Base-by-base conservation (phyloP, 2,797 vertebrate species). In the Cheracebus regulus region DNA sequence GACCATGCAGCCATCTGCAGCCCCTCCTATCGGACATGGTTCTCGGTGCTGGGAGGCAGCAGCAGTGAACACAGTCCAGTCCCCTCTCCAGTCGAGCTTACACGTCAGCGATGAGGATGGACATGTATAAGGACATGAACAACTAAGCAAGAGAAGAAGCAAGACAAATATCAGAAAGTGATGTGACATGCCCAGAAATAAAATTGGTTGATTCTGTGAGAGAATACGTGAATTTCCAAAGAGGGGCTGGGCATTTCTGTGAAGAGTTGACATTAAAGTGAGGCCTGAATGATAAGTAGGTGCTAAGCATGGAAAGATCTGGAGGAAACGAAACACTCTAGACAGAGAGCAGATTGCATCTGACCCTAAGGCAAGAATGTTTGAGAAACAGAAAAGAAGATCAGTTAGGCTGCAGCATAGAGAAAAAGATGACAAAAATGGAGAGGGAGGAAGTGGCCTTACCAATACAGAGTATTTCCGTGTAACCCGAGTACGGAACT, bases 1-100 rank as follows among this genome's bases (percentile, higher is more conserved):
- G 41, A 24, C 28, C n/a, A 5, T 11, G 9, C 2, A 2, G 1
- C 64, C 15, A 0, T 39, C 41, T 7, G 2, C 9, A 17, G 44
- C 14, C 10, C 3, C 50, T 50, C 24, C 11, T 6, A 1, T 33
- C 4, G 17, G 19, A 20, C 26, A 8, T 9, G 13, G 46, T 30
- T 52, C 33, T 83, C n/a, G 22, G 72, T 30, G 4, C 52, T 58
- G 24, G 12, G 15, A 30, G 39, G 5, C 26, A 58, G 81, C 36
- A 36, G 67, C 28, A 11, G 83, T 15, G 33, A 36, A 57, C 76
- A 70, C 0, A 13, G 19, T 5, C 41, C 10, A 50, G 24, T 81
- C 17, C 2, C 22, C 91, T 94, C 55, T 83, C 19, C 13, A 26
- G 4, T 7, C 1, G 26, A 39, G 41, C 44, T 88, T 55, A 8